Percentiles rank a stretch among this genome's conserved stretches.
Conservation (phyloP, 1,140 invertebrate species). For the Piezodorus guildinii region DNA sequence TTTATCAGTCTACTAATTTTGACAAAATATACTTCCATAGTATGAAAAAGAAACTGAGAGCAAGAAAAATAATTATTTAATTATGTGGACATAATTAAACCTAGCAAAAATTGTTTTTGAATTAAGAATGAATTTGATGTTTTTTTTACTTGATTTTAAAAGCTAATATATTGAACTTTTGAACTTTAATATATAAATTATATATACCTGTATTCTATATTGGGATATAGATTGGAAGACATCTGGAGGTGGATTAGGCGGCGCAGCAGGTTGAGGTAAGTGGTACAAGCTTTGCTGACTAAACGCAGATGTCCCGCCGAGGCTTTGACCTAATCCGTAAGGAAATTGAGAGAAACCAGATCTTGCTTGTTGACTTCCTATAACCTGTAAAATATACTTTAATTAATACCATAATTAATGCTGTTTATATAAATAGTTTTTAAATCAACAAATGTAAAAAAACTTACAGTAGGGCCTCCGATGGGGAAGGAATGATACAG, state of each 20-base stretch:
- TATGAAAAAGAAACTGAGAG: too few species aligned
- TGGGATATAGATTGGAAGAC: conserved; percentile 66
- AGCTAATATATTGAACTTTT: too few species aligned
- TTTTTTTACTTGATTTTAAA: too few species aligned
- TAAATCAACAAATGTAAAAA: background rate
- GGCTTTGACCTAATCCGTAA: conserved; percentile 37
- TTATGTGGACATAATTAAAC: too few species aligned
- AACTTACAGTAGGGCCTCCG: conserved; percentile 17
- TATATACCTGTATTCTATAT: conserved; percentile 48
- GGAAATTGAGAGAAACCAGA: conserved; percentile 56
- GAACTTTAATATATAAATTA: too few species aligned
- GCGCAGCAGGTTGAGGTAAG: conserved; percentile 41
- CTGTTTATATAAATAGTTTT: background rate
- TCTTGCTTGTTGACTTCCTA: conserved; percentile 38
- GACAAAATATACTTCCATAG: too few species aligned
- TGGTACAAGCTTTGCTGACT: conserved; percentile 51
- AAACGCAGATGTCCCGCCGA: conserved; percentile 40
- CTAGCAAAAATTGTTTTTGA: too few species aligned
- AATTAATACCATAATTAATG: background rate
- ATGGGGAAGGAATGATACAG: conserved; percentile 40
- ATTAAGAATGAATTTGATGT: too few species aligned
- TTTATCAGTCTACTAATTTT: too few species aligned
- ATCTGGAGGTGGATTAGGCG: conserved; percentile 46
- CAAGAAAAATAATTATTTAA: too few species aligned
- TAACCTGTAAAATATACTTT: conserved; percentile 25